Conservation (phyloP, 2,797 vertebrate species). For the Halcyon chelicuti region DNA sequence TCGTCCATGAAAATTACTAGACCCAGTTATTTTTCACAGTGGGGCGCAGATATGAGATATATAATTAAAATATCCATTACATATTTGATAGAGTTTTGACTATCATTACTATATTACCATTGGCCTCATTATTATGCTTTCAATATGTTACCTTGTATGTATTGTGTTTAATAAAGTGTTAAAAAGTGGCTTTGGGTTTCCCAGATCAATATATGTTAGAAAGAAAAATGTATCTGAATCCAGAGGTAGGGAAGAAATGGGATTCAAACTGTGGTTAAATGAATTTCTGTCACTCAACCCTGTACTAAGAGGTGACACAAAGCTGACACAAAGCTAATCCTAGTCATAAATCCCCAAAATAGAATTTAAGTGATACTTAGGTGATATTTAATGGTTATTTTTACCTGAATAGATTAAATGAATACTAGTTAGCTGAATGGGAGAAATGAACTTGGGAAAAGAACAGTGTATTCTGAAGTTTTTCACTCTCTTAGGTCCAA, state of each 20-base stretch:
- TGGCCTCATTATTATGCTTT: conserved; percentile 36
- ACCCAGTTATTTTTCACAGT: conserved; percentile 75
- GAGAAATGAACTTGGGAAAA: background rate
- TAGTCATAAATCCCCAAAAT: conserved; percentile 63
- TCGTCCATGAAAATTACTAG: conserved; percentile 72
- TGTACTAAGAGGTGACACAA: conserved; percentile 42
- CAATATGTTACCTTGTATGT: conserved; percentile 54
- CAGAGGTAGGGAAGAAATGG: conserved; percentile 40
- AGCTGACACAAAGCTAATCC: conserved; percentile 55
- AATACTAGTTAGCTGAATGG: background rate
- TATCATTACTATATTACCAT: conserved; percentile 41
- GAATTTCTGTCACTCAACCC: conserved; percentile 43
- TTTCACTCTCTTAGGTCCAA: background rate
- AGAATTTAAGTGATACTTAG: conserved; percentile 54
- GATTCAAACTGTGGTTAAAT: conserved; percentile 56
- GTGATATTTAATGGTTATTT: conserved; percentile 53
- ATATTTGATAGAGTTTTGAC: conserved; percentile 42
- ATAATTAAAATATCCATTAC: conserved; percentile 81
- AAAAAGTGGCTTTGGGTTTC: conserved; percentile 32
- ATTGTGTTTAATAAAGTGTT: conserved; percentile 55
- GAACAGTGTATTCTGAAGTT: background rate
- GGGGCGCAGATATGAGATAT: conserved; percentile 68
- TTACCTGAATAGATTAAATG: conserved; percentile 36
- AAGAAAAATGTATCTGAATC: conserved; percentile 51
- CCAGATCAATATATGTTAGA: conserved; percentile 2